Evolutionary conservation across 1,140 invertebrate species (phyloP).

Genomic region (Sesamia nonagrioides): DNA sequence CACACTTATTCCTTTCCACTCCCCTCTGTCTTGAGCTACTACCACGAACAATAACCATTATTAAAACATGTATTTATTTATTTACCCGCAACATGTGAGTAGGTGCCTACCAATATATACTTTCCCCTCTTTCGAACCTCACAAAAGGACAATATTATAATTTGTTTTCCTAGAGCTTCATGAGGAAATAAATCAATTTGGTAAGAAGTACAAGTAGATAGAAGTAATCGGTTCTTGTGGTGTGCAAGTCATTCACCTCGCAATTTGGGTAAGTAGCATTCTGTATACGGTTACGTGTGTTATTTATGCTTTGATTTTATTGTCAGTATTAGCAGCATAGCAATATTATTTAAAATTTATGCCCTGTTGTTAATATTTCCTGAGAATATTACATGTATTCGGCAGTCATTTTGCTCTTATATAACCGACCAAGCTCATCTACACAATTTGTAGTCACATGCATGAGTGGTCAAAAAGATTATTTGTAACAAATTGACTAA

Average conservation of each 20-base stretch:
- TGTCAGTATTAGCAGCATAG: neutral
- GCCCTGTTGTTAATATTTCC: neutral
- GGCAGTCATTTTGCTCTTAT: too few relatives aligned
- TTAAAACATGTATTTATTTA: too few relatives aligned
- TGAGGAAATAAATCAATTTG: slow-evolving; percentile 42
- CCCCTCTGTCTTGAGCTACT: too few relatives aligned
- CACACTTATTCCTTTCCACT: too few relatives aligned
- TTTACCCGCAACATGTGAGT: too few relatives aligned
- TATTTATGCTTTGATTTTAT: slow-evolving; percentile 19
- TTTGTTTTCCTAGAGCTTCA: slow-evolving; percentile 7
- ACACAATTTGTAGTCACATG: too few relatives aligned
- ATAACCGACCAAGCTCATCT: too few relatives aligned
- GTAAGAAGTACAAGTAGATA: slow-evolving; percentile 1
- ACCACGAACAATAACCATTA: too few relatives aligned
- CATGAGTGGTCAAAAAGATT: too few relatives aligned
- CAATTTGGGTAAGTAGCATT: slow-evolving; percentile 37
- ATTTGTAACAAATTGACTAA: too few relatives aligned
- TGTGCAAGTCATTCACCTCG: slow-evolving; percentile 6
- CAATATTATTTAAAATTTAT: slow-evolving; percentile 27
- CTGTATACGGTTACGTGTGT: neutral
- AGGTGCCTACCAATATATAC: too few relatives aligned
- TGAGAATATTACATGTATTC: too few relatives aligned
- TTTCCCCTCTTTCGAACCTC: neutral
- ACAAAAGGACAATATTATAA: slow-evolving; percentile 11
- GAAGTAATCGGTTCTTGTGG: slow-evolving; percentile 12